Evolutionary conservation across 2,113 vertebrate species (phyloP).

Genomic region (Rhinolophus sinicus): DNA sequence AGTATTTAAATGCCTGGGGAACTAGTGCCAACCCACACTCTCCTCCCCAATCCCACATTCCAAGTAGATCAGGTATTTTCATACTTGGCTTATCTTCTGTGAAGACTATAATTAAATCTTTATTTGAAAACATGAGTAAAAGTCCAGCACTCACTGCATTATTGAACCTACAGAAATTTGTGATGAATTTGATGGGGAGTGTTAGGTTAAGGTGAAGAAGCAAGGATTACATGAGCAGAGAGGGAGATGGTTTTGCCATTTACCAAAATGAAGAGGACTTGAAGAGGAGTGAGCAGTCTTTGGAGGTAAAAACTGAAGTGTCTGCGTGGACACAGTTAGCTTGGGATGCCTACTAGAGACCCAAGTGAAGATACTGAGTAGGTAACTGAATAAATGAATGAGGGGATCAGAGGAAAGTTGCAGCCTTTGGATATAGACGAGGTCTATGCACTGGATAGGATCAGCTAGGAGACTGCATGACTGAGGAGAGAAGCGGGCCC

Average conservation of each 20-base stretch:
- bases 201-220: neutral
- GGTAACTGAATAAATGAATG: neutral
- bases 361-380: neutral
- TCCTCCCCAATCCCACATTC: neutral
- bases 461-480: neutral
- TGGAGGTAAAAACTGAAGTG: neutral
- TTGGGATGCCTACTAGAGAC: neutral
- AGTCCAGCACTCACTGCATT: neutral
- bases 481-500: neutral
- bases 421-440: neutral
- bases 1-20: neutral
- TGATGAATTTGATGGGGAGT: neutral
- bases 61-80: neutral
- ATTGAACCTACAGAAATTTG: neutral
- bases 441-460: neutral
- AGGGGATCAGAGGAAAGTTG: neutral
- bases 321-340: neutral
- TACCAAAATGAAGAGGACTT: neutral
- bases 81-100: neutral
- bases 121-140: constrained; percentile 36
- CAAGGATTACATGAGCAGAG: neutral
- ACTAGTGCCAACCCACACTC: neutral
- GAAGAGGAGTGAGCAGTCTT: neutral
- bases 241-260: neutral
- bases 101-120: constrained; percentile 33